Conservation (phyloP, 37 sponge, comb jelly and placozoan genomes). For the Lycopodina hypogea region DNA sequence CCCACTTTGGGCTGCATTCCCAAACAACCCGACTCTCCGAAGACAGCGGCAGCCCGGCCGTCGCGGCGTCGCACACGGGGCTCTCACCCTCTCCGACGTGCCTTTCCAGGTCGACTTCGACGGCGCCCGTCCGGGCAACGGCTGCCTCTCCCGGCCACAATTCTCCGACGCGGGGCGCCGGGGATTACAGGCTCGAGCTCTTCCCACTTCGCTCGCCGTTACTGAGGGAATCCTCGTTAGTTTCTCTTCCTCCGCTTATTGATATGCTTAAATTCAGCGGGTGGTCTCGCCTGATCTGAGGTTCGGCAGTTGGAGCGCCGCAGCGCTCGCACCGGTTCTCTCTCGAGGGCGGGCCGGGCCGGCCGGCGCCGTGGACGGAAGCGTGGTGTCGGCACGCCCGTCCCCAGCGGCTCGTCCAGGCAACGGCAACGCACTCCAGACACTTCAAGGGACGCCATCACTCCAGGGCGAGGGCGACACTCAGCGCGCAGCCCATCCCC, state of each 20-base stretch:
- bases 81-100: constrained; percentile 77
- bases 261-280: constrained; percentile 92
- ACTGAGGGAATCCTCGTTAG: constrained; percentile 89
- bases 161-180: constrained; percentile 42
- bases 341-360: too few species aligned
- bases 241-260: constrained; percentile 92
- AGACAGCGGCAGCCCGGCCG: constrained; percentile 16
- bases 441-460: constrained; percentile 12
- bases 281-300: constrained; percentile 80
- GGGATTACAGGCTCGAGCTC: constrained; percentile 81
- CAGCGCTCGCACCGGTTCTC: too few species aligned
- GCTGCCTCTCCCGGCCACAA: constrained; percentile 61
- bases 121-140: constrained; percentile 11
- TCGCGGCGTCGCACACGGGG: constrained; percentile 45
- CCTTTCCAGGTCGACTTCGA: constrained; percentile 71
- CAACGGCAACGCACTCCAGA: neutral
- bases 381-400: too few species aligned
- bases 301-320: constrained; percentile 8
- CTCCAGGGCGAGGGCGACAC: too few species aligned
- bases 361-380: too few species aligned
- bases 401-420: too few species aligned
- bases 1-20: constrained; percentile 84
- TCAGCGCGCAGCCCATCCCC: neutral
- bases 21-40: constrained; percentile 85
- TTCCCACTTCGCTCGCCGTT: constrained; percentile 90